Evolutionary conservation across 2,797 vertebrate genomes (phyloP).

Genomic region (Brachymystax lenok): DNA sequence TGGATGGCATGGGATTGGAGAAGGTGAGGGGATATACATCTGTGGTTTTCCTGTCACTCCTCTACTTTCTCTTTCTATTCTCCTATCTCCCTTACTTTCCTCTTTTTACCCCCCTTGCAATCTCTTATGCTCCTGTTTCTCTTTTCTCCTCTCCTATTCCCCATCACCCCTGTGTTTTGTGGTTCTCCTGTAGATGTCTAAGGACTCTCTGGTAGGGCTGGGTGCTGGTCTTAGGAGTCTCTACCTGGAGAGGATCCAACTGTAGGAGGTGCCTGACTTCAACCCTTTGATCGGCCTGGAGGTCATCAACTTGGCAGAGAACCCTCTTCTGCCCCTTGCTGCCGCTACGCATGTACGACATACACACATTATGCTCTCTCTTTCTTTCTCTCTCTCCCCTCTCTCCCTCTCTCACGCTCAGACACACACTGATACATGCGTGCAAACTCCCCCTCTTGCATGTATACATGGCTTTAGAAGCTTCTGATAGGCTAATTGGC

Average conservation of each 20-base stretch:
- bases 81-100: not conserved
- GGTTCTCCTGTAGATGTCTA: constrained; percentile 79
- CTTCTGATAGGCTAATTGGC: no score
- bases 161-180: not conserved
- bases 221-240: constrained; percentile 82
- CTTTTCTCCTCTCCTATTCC: not conserved
- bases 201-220: constrained; percentile 80
- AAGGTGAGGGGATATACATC: constrained; percentile 63
- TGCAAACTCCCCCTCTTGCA: not conserved
- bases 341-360: constrained; percentile 81
- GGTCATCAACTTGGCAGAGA: constrained; percentile 87
- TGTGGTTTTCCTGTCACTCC: not conserved
- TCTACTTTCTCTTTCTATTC: not conserved
- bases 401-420: no score
- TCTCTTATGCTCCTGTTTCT: not conserved
- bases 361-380: not conserved
- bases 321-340: constrained; percentile 91
- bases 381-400: not conserved
- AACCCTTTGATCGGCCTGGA: constrained; percentile 80
- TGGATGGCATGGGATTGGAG: constrained; percentile 86
- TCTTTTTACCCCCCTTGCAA: not conserved
- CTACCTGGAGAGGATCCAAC: constrained; percentile 86
- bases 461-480: no score
- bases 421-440: not conserved
- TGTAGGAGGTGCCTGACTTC: constrained; percentile 80